phyloP scores from a whole-genome alignment of 1,140 invertebrate genomes.

The Drosophila kurseongensis region DNA sequence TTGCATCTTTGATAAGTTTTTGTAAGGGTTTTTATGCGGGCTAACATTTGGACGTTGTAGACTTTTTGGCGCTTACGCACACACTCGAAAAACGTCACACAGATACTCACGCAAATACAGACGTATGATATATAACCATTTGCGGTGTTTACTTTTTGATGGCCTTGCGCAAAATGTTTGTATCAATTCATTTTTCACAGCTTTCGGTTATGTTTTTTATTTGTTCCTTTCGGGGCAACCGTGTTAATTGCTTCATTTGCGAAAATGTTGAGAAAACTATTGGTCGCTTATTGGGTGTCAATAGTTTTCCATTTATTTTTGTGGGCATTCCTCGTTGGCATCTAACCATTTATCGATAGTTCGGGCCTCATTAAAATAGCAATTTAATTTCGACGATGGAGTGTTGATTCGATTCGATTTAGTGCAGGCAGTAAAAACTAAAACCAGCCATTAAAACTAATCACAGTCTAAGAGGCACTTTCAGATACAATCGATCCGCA shows the following conservation, averaged over 20 bases:
- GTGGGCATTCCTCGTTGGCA: not conserved
- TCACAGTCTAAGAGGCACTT: conserved; percentile 79
- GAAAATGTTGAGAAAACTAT: conserved; percentile 67
- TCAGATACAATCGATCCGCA: conserved; percentile 71
- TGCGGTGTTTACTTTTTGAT: conserved; percentile 72
- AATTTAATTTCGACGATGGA: conserved; percentile 49
- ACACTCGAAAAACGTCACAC: conserved; percentile 6
- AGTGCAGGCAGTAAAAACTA: conserved; percentile 40
- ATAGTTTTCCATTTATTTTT: conserved; percentile 54
- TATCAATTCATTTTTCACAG: conserved; percentile 71
- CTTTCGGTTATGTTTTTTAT: conserved; percentile 37
- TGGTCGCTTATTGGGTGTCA: conserved; percentile 71
- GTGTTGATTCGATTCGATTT: conserved; percentile 51
- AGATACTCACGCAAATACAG: conserved; percentile 20
- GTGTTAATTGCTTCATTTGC: conserved; percentile 81
- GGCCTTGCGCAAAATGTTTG: conserved; percentile 70
- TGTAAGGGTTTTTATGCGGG: conserved; percentile 74
- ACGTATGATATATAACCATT: conserved; percentile 26
- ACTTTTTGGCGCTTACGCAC: conserved; percentile 55
- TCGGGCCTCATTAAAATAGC: conserved; percentile 42
- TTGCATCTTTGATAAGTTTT: conserved; percentile 78
- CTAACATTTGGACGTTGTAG: conserved; percentile 67
- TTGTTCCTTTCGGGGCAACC: conserved; percentile 18
- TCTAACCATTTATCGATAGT: conserved; percentile 22
- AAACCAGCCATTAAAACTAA: conserved; percentile 77